phyloP scores from a whole-genome alignment of 2,113 vertebrate species.

The Xyliphius kryptos region DNA sequence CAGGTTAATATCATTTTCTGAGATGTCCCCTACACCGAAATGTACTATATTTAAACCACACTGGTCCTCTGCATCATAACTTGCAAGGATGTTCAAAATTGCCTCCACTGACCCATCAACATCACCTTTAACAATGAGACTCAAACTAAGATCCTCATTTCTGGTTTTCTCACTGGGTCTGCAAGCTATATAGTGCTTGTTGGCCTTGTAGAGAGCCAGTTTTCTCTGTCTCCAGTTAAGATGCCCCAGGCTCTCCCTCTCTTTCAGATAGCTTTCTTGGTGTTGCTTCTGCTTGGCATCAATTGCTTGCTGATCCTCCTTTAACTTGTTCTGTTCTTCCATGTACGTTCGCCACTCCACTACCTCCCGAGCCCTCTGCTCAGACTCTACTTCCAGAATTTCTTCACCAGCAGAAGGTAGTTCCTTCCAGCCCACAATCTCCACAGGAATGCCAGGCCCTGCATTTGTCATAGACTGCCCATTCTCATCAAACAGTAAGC shows the following conservation, averaged over 20 bases:
- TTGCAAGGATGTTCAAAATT: conserved; percentile 77
- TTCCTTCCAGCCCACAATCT: conserved; percentile 90
- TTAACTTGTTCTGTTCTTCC: conserved; percentile 68
- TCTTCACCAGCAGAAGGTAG: conserved; percentile 82
- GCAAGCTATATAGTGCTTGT: conserved; percentile 48
- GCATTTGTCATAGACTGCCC: conserved; percentile 62
- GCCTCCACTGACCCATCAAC: conserved; percentile 90
- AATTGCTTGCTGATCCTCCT: conserved; percentile 67
- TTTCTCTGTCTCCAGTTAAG: conserved; percentile 78
- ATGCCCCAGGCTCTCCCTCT: conserved; percentile 59
- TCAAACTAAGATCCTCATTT: conserved; percentile 53
- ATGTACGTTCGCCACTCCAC: conserved; percentile 76
- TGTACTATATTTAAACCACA: conserved; percentile 81
- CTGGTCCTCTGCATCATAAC: conserved; percentile 77
- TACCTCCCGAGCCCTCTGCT: conserved; percentile 86
- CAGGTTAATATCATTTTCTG: conserved; percentile 81
- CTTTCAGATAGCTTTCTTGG: conserved; percentile 63
- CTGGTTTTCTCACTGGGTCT: conserved; percentile 64
- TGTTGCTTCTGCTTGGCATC: conserved; percentile 74
- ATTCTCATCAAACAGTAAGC: conserved; percentile 84
- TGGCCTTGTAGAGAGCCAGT: conserved; percentile 58
- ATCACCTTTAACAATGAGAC: conserved; percentile 87
- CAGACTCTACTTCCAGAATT: conserved; percentile 89
- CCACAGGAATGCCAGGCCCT: conserved; percentile 72
- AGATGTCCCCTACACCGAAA: conserved; percentile 85